Evolutionary conservation across 2,797 vertebrate species (phyloP).

Genomic region (Craterocephalus amniculus): DNA sequence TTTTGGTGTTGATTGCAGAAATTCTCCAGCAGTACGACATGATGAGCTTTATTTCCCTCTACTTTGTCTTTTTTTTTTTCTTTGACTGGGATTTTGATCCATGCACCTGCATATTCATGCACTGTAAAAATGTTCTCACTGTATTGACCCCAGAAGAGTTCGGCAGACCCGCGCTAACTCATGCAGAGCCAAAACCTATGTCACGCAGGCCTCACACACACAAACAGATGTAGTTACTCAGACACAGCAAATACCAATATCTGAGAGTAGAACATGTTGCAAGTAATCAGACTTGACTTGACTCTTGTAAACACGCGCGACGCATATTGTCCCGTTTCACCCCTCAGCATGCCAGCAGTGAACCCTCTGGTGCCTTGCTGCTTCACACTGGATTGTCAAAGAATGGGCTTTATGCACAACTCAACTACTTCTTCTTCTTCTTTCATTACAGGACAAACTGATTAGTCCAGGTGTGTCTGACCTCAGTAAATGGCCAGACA

Average conservation of each 20-base stretch:
- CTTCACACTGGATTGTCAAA: too few relatives aligned
- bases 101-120: not conserved
- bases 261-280: slow-evolving; percentile 23
- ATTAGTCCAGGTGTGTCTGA: too few relatives aligned
- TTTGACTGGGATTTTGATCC: not conserved
- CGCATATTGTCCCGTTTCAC: slow-evolving; percentile 30
- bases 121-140: not conserved
- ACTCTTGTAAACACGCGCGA: slow-evolving; percentile 29
- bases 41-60: too few relatives aligned
- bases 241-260: slow-evolving; percentile 3
- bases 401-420: too few relatives aligned
- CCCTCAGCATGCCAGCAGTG: slow-evolving; percentile 18
- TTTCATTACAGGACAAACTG: too few relatives aligned
- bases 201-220: not conserved
- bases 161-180: not conserved
- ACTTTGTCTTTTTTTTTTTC: too few relatives aligned
- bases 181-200: not conserved
- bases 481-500: too few relatives aligned
- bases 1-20: too few relatives aligned
- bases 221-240: not conserved
- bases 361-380: too few relatives aligned
- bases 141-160: not conserved
- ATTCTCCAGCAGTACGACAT: too few relatives aligned
- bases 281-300: slow-evolving; percentile 44
- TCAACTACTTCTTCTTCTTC: too few relatives aligned